These are phyloP conservation scores for Leucoma salicis DNA, from an alignment of 2,888 invertebrate species.

Conservation along the genomic window DNA sequence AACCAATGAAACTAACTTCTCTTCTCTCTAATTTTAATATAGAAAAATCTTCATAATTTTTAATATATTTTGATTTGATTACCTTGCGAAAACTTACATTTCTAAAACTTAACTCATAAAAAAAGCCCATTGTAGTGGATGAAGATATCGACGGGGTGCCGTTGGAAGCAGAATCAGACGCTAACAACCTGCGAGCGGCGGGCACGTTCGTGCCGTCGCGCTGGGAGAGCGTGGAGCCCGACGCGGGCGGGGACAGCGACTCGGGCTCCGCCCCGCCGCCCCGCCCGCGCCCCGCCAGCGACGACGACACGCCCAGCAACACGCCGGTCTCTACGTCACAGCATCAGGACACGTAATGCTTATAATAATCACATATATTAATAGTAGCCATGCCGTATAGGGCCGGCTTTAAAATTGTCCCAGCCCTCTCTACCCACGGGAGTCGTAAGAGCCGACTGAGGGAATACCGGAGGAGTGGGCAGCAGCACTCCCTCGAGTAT, in stretches of 20 bases:
- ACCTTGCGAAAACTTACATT: too few relatives aligned
- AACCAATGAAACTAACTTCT: too few relatives aligned
- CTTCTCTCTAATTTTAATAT: too few relatives aligned
- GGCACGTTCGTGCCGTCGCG: constrained; percentile 93
- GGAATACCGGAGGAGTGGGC: too few relatives aligned
- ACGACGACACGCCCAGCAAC: constrained; percentile 29
- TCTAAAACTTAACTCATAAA: background rate
- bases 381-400: too few relatives aligned
- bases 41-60: too few relatives aligned
- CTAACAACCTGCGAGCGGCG: constrained; percentile 51
- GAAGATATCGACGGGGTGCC: constrained; percentile 90
- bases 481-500: too few relatives aligned
- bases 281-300: constrained; percentile 70
- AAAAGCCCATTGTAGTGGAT: constrained; percentile 73
- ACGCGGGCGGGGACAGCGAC: constrained; percentile 75
- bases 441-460: too few relatives aligned
- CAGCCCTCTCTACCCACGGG: too few relatives aligned
- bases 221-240: constrained; percentile 97
- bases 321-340: constrained; percentile 27
- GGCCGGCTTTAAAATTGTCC: too few relatives aligned
- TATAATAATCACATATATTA: too few relatives aligned
- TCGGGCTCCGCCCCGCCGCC: constrained; percentile 65
- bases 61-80: too few relatives aligned
- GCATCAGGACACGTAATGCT: constrained; percentile 35
- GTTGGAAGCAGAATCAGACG: constrained; percentile 76